Percentiles rank a stretch among this genome's conserved stretches.
Evolutionary conservation across 2,888 invertebrate genomes (phyloP).

Genomic region (Mystacides longicornis): DNA sequence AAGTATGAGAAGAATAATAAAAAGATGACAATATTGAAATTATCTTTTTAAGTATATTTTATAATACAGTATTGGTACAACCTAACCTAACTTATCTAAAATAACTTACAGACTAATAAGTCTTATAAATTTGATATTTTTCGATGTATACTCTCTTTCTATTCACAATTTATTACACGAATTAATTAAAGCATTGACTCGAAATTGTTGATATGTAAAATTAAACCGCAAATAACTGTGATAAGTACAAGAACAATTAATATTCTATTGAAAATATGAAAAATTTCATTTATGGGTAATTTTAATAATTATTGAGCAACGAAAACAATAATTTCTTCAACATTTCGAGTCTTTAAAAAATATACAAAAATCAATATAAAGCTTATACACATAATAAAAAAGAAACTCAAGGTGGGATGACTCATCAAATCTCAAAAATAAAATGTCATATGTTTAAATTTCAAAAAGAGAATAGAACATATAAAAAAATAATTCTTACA

Average conservation of each 20-base stretch:
- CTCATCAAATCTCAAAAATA: not conserved
- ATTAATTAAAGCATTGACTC: too few relatives aligned
- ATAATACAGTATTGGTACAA: not conserved
- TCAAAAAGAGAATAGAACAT: too few relatives aligned
- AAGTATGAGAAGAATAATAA: too few relatives aligned
- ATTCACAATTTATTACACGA: not conserved
- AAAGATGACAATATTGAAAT: not conserved
- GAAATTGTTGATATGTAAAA: too few relatives aligned
- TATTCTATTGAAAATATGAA: too few relatives aligned
- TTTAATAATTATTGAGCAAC: not conserved
- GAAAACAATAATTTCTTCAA: not conserved
- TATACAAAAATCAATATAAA: not conserved
- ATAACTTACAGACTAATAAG: not conserved
- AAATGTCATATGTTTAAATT: too few relatives aligned
- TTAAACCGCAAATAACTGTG: too few relatives aligned
- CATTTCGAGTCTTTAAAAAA: not conserved
- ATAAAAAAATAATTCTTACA: too few relatives aligned
- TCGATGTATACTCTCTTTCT: not conserved
- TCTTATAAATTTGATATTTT: constrained; percentile 1
- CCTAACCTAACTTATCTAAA: not conserved
- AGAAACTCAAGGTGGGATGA: not conserved
- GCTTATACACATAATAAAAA: too few relatives aligned
- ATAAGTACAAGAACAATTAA: too few relatives aligned
- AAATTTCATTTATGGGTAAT: too few relatives aligned
- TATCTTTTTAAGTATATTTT: too few relatives aligned